Evolutionary conservation across 2,888 invertebrate genomes (phyloP).

Genomic region (Drosophila multiciliata): DNA sequence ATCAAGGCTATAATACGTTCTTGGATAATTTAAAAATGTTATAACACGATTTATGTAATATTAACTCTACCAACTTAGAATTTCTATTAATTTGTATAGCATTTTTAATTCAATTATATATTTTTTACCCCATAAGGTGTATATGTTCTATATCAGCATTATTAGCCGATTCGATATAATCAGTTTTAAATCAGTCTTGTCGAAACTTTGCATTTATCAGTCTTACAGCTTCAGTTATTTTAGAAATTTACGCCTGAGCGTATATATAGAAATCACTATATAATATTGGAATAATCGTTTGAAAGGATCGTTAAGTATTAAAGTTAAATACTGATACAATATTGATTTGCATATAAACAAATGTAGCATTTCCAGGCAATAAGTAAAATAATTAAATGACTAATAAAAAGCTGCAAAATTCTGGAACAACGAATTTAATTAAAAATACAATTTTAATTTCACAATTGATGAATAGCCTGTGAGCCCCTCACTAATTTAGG

Average conservation of each 20-base stretch:
- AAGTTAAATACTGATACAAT: not conserved
- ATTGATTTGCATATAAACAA: not conserved
- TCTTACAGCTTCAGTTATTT: not conserved
- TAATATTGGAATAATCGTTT: not conserved
- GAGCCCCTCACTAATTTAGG: not conserved
- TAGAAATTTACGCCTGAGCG: not conserved
- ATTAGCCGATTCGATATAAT: not conserved
- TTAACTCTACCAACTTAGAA: not conserved
- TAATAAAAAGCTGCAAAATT: not conserved
- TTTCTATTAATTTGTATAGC: not conserved
- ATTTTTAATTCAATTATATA: not conserved
- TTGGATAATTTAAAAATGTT: not conserved
- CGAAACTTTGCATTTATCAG: too few relatives aligned
- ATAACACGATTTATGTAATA: not conserved
- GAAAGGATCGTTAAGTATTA: not conserved
- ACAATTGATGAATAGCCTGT: not conserved
- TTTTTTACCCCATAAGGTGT: not conserved
- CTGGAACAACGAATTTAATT: not conserved
- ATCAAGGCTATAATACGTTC: not conserved
- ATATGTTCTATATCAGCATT: not conserved
- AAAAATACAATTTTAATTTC: not conserved
- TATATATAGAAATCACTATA: not conserved
- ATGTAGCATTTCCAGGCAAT: not conserved
- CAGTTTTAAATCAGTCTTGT: too few relatives aligned
- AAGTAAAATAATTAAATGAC: not conserved